phyloP scores from a whole-genome alignment of 2,113 vertebrate species.

The Channa argus region DNA sequence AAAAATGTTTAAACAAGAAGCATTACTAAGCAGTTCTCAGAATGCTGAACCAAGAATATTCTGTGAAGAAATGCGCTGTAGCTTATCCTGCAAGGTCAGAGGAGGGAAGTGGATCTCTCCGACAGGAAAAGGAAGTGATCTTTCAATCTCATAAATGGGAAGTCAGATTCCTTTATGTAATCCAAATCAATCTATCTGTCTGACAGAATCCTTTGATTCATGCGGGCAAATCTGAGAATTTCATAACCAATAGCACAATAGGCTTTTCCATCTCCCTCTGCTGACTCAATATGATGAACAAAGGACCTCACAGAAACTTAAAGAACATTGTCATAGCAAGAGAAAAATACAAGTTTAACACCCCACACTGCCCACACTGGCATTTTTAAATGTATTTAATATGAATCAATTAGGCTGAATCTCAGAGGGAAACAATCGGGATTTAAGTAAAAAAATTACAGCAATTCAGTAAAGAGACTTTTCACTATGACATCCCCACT shows the following conservation, averaged over 20 bases:
- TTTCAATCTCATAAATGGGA: constrained; percentile 39
- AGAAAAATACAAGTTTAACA: constrained; percentile 9
- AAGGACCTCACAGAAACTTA: constrained; percentile 34
- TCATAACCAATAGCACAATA: constrained; percentile 40
- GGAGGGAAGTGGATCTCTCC: constrained; percentile 45
- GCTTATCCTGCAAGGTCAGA: constrained; percentile 55
- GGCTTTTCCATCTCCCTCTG: constrained; percentile 15
- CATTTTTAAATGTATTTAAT: constrained; percentile 28
- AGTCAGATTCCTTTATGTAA: constrained; percentile 53
- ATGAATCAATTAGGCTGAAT: constrained; percentile 17
- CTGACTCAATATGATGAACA: constrained; percentile 34
- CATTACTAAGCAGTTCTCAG: constrained; percentile 53
- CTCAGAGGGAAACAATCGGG: neutral
- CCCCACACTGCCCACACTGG: neutral
- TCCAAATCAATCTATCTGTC: constrained; percentile 61
- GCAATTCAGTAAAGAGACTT: constrained; percentile 8
- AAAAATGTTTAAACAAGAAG: constrained; percentile 52
- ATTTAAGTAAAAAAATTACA: neutral
- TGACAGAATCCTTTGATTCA: constrained; percentile 49
- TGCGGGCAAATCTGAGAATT: constrained; percentile 38
- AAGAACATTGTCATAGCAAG: constrained; percentile 34
- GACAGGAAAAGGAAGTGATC: constrained; percentile 45
- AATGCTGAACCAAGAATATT: constrained; percentile 45
- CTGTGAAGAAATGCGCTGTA: constrained; percentile 22
- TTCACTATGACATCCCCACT: constrained; percentile 23